A percentile compares a stretch with the other conserved stretches of the same genome.
Evolutionary conservation across 2,888 invertebrate species (phyloP).

Genomic region (Metellina segmentata): DNA sequence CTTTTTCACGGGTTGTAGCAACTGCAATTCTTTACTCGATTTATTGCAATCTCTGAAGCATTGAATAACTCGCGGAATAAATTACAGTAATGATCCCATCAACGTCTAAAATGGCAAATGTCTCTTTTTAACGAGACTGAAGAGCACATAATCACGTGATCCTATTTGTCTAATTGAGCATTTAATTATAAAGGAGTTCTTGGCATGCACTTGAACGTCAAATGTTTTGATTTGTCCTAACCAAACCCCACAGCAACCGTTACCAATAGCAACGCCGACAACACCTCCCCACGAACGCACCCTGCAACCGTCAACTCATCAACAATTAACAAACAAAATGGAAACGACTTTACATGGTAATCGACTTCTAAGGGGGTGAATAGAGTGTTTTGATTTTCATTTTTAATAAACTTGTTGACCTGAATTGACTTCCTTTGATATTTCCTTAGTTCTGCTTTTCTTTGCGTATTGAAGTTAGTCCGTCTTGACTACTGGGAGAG

Average conservation of each 20-base stretch:
- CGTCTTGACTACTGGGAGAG: neutral
- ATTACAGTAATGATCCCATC: conserved; percentile 1
- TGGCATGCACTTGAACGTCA: conserved; percentile 19
- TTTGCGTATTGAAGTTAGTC: neutral
- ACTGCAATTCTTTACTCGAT: neutral
- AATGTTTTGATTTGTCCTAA: conserved; percentile 33
- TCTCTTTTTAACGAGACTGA: neutral
- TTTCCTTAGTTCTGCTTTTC: neutral
- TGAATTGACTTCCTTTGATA: neutral
- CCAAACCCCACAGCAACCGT: conserved; percentile 18
- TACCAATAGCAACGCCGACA: conserved; percentile 23
- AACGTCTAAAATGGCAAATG: neutral
- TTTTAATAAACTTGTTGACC: neutral
- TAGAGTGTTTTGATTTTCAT: neutral
- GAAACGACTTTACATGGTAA: neutral
- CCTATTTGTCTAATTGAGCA: conserved; percentile 13
- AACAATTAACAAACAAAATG: conserved; percentile 24
- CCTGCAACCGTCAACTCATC: neutral
- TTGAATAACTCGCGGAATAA: neutral
- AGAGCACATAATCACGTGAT: conserved; percentile 1
- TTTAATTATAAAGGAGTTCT: conserved; percentile 27
- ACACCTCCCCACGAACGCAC: neutral
- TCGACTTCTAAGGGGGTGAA: neutral
- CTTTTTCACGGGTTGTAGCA: no score
- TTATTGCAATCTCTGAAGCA: neutral